Evolutionary conservation across 2,113 vertebrate genomes (phyloP).

Genomic region (Choloepus hoffmanni): DNA sequence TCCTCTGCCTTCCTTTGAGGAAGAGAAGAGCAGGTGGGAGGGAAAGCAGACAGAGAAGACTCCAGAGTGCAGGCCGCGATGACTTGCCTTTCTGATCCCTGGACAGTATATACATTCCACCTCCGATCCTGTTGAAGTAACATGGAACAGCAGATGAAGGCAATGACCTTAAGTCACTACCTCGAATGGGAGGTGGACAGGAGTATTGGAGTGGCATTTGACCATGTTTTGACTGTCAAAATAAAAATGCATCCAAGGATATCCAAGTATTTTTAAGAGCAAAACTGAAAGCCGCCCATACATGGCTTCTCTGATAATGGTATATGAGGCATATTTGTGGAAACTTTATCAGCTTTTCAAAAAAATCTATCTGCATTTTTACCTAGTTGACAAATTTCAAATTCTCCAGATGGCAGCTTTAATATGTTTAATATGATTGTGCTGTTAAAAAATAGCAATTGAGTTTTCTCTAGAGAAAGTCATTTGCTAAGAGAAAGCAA

Average conservation of each 20-base stretch:
- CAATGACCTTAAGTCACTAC: not conserved
- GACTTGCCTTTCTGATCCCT: not conserved
- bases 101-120: fast-evolving
- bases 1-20: not conserved
- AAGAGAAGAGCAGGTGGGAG: not conserved
- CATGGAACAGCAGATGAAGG: not conserved
- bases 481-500: constrained; percentile 63
- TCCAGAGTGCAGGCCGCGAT: not conserved
- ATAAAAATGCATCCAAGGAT: not conserved
- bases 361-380: constrained; percentile 47
- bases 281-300: constrained; percentile 8
- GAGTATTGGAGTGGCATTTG: not conserved
- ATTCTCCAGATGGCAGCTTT: constrained; percentile 74
- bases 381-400: constrained; percentile 71
- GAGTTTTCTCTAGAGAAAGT: constrained; percentile 63
- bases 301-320: constrained; percentile 48
- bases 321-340: constrained; percentile 23
- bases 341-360: constrained; percentile 35
- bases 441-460: constrained; percentile 76
- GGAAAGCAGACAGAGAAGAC: not conserved
- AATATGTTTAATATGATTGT: constrained; percentile 75
- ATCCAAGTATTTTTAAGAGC: not conserved
- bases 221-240: constrained; percentile 25
- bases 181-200: not conserved
- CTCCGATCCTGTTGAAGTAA: not conserved